A percentile compares a stretch with the other conserved stretches of the same genome.
Conservation (phyloP, 2,797 vertebrate genomes). For the Sorex maritimensis region DNA sequence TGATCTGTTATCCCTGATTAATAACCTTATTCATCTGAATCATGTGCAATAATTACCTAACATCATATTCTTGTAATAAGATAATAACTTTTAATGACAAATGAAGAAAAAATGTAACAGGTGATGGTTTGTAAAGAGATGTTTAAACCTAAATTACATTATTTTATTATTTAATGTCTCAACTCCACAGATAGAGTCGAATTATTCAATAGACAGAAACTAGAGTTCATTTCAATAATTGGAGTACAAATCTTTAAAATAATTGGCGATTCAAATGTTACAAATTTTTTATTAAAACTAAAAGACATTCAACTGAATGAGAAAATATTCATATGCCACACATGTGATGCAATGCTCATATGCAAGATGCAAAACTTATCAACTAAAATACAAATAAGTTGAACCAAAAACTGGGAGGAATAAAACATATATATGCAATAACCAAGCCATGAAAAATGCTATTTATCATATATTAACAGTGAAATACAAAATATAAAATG, state of each 20-base stretch:
- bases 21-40: background rate
- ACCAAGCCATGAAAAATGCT: no score
- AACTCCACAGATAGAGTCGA: background rate
- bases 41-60: background rate
- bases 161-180: constrained; percentile 3
- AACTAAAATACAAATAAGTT: no score
- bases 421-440: no score
- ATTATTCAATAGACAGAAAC: background rate
- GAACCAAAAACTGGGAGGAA: no score
- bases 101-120: background rate
- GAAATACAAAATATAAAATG: no score
- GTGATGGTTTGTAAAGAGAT: background rate
- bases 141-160: background rate
- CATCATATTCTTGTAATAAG: background rate
- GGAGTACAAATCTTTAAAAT: background rate
- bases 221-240: background rate
- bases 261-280: background rate
- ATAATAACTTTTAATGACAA: background rate
- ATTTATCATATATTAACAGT: no score
- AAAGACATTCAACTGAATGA: no score
- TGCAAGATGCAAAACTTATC: no score
- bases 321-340: no score
- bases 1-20: background rate
- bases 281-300: background rate
- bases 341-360: no score